phyloP scores from a whole-genome alignment of 2,888 invertebrate species.

The Octonoba sinensis region DNA sequence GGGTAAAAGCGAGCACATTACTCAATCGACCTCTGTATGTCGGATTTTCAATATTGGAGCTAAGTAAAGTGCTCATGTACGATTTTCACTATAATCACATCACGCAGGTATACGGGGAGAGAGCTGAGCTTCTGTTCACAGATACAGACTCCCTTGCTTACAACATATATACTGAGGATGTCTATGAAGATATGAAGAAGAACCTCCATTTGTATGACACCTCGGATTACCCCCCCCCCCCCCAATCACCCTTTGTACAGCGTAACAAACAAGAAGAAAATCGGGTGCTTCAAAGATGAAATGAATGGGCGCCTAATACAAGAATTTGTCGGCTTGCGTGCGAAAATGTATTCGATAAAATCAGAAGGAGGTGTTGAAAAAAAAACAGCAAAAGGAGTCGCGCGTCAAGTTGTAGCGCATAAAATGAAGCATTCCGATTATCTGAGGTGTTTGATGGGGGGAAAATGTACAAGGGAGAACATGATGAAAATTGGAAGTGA shows the following conservation, averaged over 20 bases:
- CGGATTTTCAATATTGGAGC: too few species aligned
- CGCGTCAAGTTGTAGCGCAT: neutral
- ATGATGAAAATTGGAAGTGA: too few species aligned
- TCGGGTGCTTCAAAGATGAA: slow-evolving; percentile 3
- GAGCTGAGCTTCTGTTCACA: too few species aligned
- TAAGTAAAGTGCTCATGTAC: too few species aligned
- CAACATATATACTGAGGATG: neutral
- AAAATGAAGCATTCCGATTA: neutral
- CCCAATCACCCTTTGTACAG: neutral
- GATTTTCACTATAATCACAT: too few species aligned
- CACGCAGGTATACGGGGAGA: too few species aligned
- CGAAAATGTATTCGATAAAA: neutral
- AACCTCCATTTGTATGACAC: neutral
- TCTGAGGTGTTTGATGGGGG: too few species aligned
- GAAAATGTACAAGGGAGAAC: too few species aligned
- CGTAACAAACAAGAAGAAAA: neutral
- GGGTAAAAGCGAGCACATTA: too few species aligned
- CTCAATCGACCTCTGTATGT: too few species aligned
- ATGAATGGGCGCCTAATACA: neutral
- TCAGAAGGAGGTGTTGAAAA: neutral
- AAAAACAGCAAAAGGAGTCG: neutral
- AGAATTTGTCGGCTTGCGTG: neutral
- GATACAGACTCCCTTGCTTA: too few species aligned
- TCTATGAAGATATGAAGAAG: neutral
- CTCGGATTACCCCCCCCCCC: neutral